These are phyloP conservation scores for Orthosia gracilis DNA, from an alignment of 2,888 invertebrate species.

Conservation along the genomic window DNA sequence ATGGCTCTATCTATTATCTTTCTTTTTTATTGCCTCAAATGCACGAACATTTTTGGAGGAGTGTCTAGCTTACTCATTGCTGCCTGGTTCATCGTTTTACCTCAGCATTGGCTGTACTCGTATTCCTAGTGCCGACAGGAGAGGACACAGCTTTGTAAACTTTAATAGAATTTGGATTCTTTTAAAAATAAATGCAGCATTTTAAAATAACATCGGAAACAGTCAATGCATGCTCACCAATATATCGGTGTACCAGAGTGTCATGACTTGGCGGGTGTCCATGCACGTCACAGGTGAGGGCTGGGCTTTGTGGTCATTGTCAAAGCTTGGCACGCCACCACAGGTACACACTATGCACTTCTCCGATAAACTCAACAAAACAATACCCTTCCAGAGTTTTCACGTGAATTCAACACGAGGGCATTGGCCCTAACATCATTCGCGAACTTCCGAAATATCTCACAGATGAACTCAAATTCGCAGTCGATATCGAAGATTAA, in stretches of 20 bases:
- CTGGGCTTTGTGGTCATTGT: conserved; percentile 83
- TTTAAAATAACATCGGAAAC: conserved; percentile 33
- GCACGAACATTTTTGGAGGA: not conserved
- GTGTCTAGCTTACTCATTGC: not conserved
- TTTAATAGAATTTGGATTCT: not conserved
- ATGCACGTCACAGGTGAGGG: conserved; percentile 84
- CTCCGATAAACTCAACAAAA: conserved; percentile 71
- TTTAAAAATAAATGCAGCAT: conserved; percentile 26
- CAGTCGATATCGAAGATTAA: conserved; percentile 58
- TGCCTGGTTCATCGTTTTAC: not conserved
- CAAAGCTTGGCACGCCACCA: conserved; percentile 79
- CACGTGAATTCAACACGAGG: conserved; percentile 72
- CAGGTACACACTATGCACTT: conserved; percentile 78
- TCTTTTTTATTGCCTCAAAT: conserved; percentile 30
- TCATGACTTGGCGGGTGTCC: conserved; percentile 89
- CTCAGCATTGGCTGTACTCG: not conserved
- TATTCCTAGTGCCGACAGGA: not conserved
- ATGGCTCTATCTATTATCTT: conserved; percentile 20
- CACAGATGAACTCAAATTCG: conserved; percentile 69
- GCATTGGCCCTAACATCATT: conserved; percentile 75
- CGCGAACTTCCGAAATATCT: conserved; percentile 76
- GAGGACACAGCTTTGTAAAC: conserved; percentile 15
- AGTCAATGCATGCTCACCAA: conserved; percentile 83
- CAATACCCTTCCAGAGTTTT: conserved; percentile 70
- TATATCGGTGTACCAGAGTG: conserved; percentile 90